A percentile compares a stretch with the other conserved stretches of the same genome.
phyloP scores from a whole-genome alignment of 2,113 vertebrate genomes.

The Geothlypis trichas region DNA sequence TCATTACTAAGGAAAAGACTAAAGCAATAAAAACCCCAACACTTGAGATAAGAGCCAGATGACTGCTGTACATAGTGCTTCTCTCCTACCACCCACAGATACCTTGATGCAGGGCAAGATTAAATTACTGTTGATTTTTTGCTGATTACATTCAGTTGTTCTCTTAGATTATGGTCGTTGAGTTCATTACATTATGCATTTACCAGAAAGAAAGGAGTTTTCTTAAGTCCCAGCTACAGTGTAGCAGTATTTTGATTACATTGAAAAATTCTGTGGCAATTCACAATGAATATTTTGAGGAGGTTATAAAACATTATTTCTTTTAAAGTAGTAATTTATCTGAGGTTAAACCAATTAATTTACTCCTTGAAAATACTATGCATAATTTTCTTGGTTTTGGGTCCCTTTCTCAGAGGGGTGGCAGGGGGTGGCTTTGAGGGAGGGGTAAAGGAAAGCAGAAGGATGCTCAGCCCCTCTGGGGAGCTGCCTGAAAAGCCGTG shows the following conservation, averaged over 20 bases:
- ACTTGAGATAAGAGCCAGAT: background rate
- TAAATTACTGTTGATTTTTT: conserved; percentile 27
- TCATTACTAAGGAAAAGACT: background rate
- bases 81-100: background rate
- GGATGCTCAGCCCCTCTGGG: background rate
- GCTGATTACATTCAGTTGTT: background rate
- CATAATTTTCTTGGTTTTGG: background rate
- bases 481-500: background rate
- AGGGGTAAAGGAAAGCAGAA: background rate
- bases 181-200: background rate
- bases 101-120: background rate
- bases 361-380: background rate
- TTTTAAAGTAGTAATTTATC: background rate
- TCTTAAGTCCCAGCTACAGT: background rate
- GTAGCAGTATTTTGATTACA: background rate
- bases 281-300: background rate
- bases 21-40: background rate
- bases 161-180: background rate
- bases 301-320: background rate
- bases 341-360: background rate
- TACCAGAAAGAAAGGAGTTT: background rate
- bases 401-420: background rate
- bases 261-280: background rate
- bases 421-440: background rate
- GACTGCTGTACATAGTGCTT: background rate